Base-by-base conservation (phyloP, 92 coral and sea anemone species). In the Phenganax marumi region DNA sequence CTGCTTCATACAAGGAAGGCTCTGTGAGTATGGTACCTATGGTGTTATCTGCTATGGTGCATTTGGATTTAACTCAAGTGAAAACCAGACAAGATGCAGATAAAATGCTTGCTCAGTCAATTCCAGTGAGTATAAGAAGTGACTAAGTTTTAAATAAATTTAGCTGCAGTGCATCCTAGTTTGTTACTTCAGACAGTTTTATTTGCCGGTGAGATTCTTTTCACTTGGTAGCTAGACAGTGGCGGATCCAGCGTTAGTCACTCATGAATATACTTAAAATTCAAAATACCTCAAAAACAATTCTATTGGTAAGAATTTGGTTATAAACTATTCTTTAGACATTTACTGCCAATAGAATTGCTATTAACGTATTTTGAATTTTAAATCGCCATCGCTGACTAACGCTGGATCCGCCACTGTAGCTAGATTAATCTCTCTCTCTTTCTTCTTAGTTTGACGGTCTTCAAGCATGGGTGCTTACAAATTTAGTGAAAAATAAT, bases 41-140 rank as follows among this genome's bases (percentile, higher is more conserved):
- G 61, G 89, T 90, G 73, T 49, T 95, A 54, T 84, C 87, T 53
- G 83, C 93, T 63, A 95, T 90, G 88, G 77, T 89, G 55, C 78
- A 85, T 75, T 83, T 95, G 96, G 85, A 92, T 73, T 85, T 91
- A 73, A 81, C 83, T 81, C 76, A 81, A 19, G 70, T 95, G 13
- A 90, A 74, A 54, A 79, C 58, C 74, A 92, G 85, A 84, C 65
- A 78, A 56, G 97, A 95, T 92, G 98, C 96, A 54, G 97, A 95
- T 52, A 76, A 76, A 39, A 78, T 85, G 86, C 76, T 95, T 79
- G 61, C 73, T 54, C 83, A 79, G 25, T 81, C 87, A 11, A 90
- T 91, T 17, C 90, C 97, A 23, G 98, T 95, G 83, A 89, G 95
- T 76, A 52, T 12, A 33, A 16, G 19, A 50, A 46, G 50, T 18